Evolutionary conservation across 2,888 invertebrate species (phyloP), one percentile per base, ranked within the genome.

Genomic region (Lapara coniferarum): DNA sequence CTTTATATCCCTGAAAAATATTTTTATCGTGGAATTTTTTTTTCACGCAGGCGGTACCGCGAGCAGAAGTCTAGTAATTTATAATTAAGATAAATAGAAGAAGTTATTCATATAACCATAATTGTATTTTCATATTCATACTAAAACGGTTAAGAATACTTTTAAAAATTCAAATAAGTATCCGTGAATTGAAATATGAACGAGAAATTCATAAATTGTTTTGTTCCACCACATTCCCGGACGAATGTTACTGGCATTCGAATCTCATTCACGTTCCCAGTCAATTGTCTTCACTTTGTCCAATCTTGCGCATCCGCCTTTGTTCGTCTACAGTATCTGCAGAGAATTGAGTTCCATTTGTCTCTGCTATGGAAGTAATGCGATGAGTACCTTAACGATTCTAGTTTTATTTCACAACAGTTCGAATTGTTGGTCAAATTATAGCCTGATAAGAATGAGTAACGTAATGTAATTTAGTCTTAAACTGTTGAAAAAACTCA

Each of bases 241-340:
- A 16, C 63, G 63, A 49, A 19, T 63, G 63, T 25, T 63, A 19
- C 57, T 46, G 49, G 63, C 49, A 63, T 63, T 63, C 63, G 63
- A 49, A 63, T 3, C 19, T 46, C 49, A 49, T 63, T 63, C 49
- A 63, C 63, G 63, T 63, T 63, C 63, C 63, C 63, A 63, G 63
- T 63, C 63, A 63, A 63, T 63, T 63, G 63, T 63, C 63, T 63
- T 63, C 63, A 63, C 63, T 63, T 63, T 63, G 63, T 63, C 63
- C 49, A 63, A 63, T 63, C 63, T 63, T 63, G 63, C 63, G 63
- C 63, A 63, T 63, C 63, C 63, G 63, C 63, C 46, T 46, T 46
- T 63, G 49, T 63, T 63, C 10, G 59, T 19, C 46, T 16, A 49
- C 25, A 19, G 49, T 49, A 63, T 63, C 63, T 63, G 63, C 19